Percentiles rank a stretch among this genome's conserved stretches.
Evolutionary conservation across 64 coral and sea anemone genomes (phyloP).

Genomic region (Montipora efflorescens): DNA sequence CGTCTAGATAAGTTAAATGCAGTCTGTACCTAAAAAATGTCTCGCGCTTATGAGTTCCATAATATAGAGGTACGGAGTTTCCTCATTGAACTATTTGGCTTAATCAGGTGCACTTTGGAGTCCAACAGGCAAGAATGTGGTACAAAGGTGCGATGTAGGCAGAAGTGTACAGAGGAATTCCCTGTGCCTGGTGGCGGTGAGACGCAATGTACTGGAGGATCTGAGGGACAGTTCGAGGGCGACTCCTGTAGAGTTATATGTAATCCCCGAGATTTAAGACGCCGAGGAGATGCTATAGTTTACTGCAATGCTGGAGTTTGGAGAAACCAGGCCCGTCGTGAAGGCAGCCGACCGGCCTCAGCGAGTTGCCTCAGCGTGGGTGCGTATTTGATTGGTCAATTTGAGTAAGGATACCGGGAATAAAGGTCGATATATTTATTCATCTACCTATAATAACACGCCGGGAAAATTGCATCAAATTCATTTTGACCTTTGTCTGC

Average conservation of each 20-base stretch:
- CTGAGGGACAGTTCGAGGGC: conserved; percentile 9
- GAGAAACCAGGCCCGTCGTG: neutral
- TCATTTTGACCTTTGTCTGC: too few species aligned
- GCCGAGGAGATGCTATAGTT: neutral
- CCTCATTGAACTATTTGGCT: neutral
- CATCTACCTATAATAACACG: too few species aligned
- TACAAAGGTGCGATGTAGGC: conserved; percentile 55
- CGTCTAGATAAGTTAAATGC: too few species aligned
- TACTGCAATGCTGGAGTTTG: conserved; percentile 45
- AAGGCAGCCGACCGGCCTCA: too few species aligned
- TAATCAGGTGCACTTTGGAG: conserved; percentile 14
- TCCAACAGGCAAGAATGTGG: neutral
- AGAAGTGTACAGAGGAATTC: conserved; percentile 6
- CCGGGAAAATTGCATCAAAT: too few species aligned
- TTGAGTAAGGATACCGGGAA: too few species aligned
- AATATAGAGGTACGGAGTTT: too few species aligned
- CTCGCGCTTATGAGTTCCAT: too few species aligned
- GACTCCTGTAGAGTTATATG: conserved; percentile 20
- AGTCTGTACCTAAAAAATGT: too few species aligned
- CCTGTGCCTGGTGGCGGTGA: neutral
- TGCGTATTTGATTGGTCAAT: neutral
- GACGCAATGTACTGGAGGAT: neutral
- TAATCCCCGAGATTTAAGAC: neutral
- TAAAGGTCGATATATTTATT: too few species aligned
- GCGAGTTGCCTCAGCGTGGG: neutral